A percentile compares a stretch with the other conserved stretches of the same genome.
Conservation (phyloP, 2,888 invertebrate species). For the Ischnus inquisitorius region DNA sequence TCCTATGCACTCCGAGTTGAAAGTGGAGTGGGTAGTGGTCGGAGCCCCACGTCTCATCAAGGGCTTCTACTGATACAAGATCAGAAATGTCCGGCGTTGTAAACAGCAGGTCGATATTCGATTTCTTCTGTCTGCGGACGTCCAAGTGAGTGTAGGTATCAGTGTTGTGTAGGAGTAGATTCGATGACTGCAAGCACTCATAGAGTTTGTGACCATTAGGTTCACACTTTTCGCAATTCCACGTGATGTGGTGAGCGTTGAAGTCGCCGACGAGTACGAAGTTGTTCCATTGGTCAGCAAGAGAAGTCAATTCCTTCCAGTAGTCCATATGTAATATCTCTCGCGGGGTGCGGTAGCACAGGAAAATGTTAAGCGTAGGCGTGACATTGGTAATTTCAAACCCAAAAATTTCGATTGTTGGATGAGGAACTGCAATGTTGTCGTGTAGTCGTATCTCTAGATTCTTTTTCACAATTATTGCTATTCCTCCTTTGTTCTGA, state of each 20-base stretch:
- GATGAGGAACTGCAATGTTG: conserved; percentile 7
- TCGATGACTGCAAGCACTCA: conserved; percentile 16
- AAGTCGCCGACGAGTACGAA: conserved; percentile 35
- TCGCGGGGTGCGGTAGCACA: conserved; percentile 44
- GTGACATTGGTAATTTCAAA: conserved; percentile 46
- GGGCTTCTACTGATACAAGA: conserved; percentile 2
- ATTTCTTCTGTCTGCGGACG: conserved; percentile 38
- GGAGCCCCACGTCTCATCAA: conserved; percentile 60
- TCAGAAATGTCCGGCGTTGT: conserved; percentile 41
- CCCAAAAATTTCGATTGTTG: conserved; percentile 26
- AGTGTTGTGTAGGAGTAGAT: conserved; percentile 45
- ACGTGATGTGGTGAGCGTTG: conserved; percentile 11
- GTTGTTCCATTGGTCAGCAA: neutral
- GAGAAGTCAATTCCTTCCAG: conserved; percentile 32
- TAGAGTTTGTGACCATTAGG: conserved; percentile 41
- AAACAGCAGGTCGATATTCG: conserved; percentile 56
- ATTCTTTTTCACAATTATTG: conserved; percentile 24
- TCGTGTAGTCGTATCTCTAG: neutral
- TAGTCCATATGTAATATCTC: conserved; percentile 11
- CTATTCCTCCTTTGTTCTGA: conserved; percentile 20
- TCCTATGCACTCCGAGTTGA: conserved; percentile 33
- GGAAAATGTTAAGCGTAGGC: conserved; percentile 30
- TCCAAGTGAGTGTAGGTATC: conserved; percentile 38
- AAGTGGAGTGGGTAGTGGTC: conserved; percentile 56
- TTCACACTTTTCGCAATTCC: conserved; percentile 41